phyloP scores from a whole-genome alignment of 2,797 vertebrate genomes.

The Danio aesculapii region DNA sequence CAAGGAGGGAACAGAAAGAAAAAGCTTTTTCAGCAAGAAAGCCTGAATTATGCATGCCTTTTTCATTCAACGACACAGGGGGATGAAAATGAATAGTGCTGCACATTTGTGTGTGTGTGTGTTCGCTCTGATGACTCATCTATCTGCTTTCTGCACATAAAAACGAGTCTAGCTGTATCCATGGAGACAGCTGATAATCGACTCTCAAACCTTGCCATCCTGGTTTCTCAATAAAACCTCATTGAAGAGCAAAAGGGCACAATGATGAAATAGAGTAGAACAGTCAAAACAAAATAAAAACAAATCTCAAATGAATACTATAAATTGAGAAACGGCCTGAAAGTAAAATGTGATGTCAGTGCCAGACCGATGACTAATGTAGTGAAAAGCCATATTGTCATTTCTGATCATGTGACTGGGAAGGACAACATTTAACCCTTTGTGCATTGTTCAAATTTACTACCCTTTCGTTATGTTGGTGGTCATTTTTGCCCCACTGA shows the following conservation, averaged over 20 bases:
- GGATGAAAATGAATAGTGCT: slow-evolving; percentile 23
- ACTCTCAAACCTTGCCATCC: slow-evolving; percentile 29
- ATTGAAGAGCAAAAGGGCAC: background rate
- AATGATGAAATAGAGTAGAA: background rate
- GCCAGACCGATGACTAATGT: background rate
- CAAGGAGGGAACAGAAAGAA: slow-evolving; percentile 7
- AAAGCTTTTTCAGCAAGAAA: slow-evolving; percentile 40
- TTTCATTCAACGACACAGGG: slow-evolving; percentile 36
- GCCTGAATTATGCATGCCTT: slow-evolving; percentile 62
- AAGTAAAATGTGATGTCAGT: slow-evolving; percentile 12
- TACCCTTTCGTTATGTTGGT: no score
- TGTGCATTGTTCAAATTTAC: no score
- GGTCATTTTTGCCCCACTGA: no score
- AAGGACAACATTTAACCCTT: background rate
- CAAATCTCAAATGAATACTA: background rate
- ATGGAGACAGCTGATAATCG: slow-evolving; percentile 68
- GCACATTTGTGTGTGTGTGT: slow-evolving; percentile 17
- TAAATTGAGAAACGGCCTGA: background rate
- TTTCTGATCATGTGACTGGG: background rate
- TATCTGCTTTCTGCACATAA: slow-evolving; percentile 65
- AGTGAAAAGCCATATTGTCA: background rate
- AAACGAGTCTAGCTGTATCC: slow-evolving; percentile 69
- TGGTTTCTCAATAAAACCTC: slow-evolving; percentile 31
- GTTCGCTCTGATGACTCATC: slow-evolving; percentile 67
- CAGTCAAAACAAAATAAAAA: background rate